These are phyloP conservation scores for Sardinella longiceps DNA, from an alignment of 2,797 vertebrate genomes.

Conservation along the genomic window DNA sequence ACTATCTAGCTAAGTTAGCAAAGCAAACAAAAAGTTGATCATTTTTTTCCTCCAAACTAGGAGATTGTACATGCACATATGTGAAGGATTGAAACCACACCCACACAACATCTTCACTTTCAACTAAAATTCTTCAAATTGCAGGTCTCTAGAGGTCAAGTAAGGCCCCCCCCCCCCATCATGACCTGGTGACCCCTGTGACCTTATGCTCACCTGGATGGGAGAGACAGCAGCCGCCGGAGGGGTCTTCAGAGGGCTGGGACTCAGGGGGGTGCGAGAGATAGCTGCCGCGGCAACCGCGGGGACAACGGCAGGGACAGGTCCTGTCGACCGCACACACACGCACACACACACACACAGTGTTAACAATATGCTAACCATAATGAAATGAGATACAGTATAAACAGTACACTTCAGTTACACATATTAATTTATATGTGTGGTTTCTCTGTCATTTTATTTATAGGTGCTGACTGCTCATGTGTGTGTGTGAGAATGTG, in stretches of 20 bases:
- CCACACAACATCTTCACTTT: background rate
- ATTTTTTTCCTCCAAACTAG: too few relatives aligned
- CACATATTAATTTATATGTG: background rate
- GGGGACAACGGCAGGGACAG: slow-evolving; percentile 39
- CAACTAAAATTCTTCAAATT: background rate
- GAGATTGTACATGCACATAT: background rate
- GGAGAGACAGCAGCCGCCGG: slow-evolving; percentile 85
- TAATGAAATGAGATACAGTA: background rate
- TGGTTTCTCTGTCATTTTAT: background rate
- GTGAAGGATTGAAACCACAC: background rate
- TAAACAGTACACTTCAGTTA: background rate
- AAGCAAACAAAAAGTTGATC: background rate
- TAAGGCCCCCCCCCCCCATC: too few relatives aligned
- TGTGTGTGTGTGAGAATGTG: background rate
- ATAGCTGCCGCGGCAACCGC: slow-evolving; percentile 69
- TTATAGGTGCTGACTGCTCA: slow-evolving; percentile 41
- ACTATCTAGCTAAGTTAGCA: background rate
- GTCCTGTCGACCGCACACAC: slow-evolving; percentile 26
- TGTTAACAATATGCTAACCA: too few relatives aligned
- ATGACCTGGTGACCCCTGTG: background rate
- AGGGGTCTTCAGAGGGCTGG: slow-evolving; percentile 85
- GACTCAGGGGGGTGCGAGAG: slow-evolving; percentile 82
- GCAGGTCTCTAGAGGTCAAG: background rate
- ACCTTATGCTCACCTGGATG: slow-evolving; percentile 75
- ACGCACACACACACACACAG: background rate